phyloP scores from a whole-genome alignment of 2,113 vertebrate species.

The Macroglossus sobrinus region DNA sequence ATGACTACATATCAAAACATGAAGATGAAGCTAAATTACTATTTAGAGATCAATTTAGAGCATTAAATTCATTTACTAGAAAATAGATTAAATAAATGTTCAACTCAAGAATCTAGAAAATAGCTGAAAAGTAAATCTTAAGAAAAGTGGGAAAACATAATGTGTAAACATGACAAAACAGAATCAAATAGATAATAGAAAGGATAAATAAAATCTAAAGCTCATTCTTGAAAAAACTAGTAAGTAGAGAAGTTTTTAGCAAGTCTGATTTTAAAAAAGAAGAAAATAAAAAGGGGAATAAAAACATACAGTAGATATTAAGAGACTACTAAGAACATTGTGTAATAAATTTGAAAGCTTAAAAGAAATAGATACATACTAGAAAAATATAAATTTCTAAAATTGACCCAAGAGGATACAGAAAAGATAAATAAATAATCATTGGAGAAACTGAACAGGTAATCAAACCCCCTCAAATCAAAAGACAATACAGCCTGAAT shows the following conservation, averaged over 20 bases:
- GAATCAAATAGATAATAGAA: background rate
- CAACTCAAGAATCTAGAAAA: background rate
- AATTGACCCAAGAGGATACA: background rate
- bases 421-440: background rate
- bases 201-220: background rate
- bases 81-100: background rate
- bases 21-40: background rate
- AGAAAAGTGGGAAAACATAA: background rate
- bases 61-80: background rate
- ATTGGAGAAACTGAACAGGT: background rate
- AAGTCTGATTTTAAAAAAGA: background rate
- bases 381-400: slow-evolving; percentile 22
- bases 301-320: background rate
- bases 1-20: background rate
- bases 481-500: background rate
- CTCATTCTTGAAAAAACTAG: background rate
- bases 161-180: background rate
- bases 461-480: background rate
- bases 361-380: background rate
- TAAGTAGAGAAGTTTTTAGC: background rate
- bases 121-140: background rate
- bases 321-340: background rate
- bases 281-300: background rate
- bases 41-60: background rate
- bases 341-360: background rate